phyloP scores from a whole-genome alignment of 2,888 invertebrate genomes.

The Plagodis pulveraria region DNA sequence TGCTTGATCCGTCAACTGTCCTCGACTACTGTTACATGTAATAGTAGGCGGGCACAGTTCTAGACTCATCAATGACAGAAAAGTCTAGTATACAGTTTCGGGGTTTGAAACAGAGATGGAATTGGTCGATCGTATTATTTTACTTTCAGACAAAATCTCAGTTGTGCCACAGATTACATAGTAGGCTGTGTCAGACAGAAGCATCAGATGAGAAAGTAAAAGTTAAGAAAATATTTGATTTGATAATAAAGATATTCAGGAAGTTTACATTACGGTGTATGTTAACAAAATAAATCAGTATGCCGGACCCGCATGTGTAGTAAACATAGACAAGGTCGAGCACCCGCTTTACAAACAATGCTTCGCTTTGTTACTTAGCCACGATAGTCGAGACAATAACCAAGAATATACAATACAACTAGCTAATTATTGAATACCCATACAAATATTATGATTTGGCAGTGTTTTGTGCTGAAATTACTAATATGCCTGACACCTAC shows the following conservation, averaged over 20 bases:
- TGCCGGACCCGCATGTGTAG: conserved; percentile 45
- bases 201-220: too few species aligned
- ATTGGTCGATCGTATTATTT: too few species aligned
- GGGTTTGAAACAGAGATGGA: too few species aligned
- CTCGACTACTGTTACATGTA: too few species aligned
- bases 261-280: conserved; percentile 42
- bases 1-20: too few species aligned
- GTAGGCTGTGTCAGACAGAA: too few species aligned
- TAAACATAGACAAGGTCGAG: conserved; percentile 52
- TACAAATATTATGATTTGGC: conserved; percentile 3
- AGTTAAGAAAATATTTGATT: neutral
- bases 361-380: conserved; percentile 37
- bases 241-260: conserved; percentile 28
- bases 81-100: too few species aligned
- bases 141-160: too few species aligned
- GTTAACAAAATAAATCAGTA: conserved; percentile 59
- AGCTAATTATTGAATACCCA: neutral
- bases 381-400: conserved; percentile 19
- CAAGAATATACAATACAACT: conserved; percentile 4
- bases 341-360: conserved; percentile 44
- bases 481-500: neutral
- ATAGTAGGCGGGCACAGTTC: too few species aligned
- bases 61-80: too few species aligned
- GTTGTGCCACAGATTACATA: too few species aligned
- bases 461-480: neutral